phyloP scores from a whole-genome alignment of 2,888 invertebrate species.

The Watsonalla binaria region DNA sequence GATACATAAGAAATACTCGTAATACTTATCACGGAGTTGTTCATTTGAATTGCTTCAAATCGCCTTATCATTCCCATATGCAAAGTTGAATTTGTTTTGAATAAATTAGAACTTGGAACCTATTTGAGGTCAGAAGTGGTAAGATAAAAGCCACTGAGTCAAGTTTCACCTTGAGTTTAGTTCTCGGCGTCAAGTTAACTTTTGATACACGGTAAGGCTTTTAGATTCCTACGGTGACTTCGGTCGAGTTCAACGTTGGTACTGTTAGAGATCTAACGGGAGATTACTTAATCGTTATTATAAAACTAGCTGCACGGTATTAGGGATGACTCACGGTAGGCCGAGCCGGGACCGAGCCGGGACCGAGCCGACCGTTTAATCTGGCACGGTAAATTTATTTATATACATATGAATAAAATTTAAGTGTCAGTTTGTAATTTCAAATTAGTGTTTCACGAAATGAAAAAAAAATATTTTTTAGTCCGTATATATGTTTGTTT shows the following conservation, averaged over 20 bases:
- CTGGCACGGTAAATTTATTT: too few relatives aligned
- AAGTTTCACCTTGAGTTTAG: conserved; percentile 30
- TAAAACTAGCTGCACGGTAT: conserved; percentile 5
- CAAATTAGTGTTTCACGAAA: too few relatives aligned
- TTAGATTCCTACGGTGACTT: conserved; percentile 20
- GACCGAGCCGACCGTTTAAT: too few relatives aligned
- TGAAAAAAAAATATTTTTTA: too few relatives aligned
- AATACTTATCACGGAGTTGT: not conserved
- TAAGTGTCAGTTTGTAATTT: too few relatives aligned
- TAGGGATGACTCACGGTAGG: too few relatives aligned
- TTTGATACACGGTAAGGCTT: conserved; percentile 49
- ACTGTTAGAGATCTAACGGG: not conserved
- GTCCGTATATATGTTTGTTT: too few relatives aligned
- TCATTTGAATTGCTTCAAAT: not conserved
- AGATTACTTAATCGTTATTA: conserved; percentile 8
- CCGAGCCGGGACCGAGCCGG: too few relatives aligned
- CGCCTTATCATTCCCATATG: not conserved
- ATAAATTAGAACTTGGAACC: not conserved
- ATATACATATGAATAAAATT: too few relatives aligned
- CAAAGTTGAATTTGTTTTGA: not conserved
- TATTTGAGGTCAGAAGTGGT: not conserved
- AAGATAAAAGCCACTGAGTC: conserved; percentile 8
- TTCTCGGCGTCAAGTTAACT: conserved; percentile 34
- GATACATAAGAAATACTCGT: not conserved
- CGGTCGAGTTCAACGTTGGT: not conserved